A percentile compares a stretch with the other conserved stretches of the same genome.
These are phyloP conservation scores for Aphelinus certus DNA, from an alignment of 1,140 invertebrate species.

Conservation along the genomic window DNA sequence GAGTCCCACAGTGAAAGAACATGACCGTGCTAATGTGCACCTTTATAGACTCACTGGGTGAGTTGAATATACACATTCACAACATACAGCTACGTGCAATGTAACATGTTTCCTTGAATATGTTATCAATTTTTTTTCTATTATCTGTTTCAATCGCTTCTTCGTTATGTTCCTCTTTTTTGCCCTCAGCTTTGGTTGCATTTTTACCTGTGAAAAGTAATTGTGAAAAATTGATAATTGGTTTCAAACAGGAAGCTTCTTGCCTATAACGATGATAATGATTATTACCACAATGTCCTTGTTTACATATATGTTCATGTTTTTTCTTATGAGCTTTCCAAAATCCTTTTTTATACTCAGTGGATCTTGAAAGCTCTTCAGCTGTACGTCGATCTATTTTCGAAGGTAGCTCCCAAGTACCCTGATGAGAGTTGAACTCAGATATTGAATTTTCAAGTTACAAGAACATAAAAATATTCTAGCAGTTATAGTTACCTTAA, in stretches of 20 bases:
- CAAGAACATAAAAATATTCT: background rate
- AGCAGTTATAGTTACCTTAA: constrained; percentile 43
- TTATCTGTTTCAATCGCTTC: constrained; percentile 6
- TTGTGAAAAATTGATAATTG: too few species aligned
- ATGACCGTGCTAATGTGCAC: constrained; percentile 83
- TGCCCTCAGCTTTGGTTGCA: background rate
- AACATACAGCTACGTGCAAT: too few species aligned
- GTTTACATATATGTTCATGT: constrained; percentile 27
- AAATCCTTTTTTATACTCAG: constrained; percentile 40
- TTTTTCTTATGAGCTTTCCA: constrained; percentile 43
- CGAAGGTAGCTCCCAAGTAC: constrained; percentile 51
- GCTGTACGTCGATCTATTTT: constrained; percentile 48
- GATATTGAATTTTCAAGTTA: background rate
- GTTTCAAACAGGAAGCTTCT: too few species aligned
- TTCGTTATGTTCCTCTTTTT: constrained; percentile 19
- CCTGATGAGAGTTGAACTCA: constrained; percentile 32
- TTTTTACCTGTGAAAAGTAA: too few species aligned
- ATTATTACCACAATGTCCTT: too few species aligned
- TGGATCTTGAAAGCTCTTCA: constrained; percentile 44
- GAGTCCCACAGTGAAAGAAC: constrained; percentile 81
- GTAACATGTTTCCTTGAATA: background rate
- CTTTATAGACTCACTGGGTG: constrained; percentile 72
- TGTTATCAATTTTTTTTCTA: too few species aligned
- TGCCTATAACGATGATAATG: too few species aligned
- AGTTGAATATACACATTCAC: constrained; percentile 16